Base-by-base conservation (phyloP, 2,888 invertebrate genomes). In the Plusia festucae region DNA sequence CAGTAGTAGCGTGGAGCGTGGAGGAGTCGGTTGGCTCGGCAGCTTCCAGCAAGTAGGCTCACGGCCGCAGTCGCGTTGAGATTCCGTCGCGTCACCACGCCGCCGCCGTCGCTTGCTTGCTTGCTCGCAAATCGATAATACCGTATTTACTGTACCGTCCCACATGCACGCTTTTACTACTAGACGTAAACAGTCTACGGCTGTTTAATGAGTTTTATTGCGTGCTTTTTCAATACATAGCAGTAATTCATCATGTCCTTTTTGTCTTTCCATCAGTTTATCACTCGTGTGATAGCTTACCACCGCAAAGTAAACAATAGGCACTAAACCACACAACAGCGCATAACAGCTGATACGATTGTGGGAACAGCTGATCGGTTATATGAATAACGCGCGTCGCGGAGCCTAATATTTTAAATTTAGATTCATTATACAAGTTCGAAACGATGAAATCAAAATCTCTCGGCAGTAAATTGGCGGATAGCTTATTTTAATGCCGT, bases 61-160 rank as follows among this genome's bases (percentile, higher is more conserved):
- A 76, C 77, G 76, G 78, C 88, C 87, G 88, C 93, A 94, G 94
- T 93, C 90, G 91, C 89, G 90, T 75, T 80, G 82, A 85, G 90
- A 88, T 84, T 82, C 82, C 91, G 91, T 73, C 88, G 90, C 86
- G 91, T 85, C 87, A 77, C 83, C 85, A 90, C 91, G 92, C 88
- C 88, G 70, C 78, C 76, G 79, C 76, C 76, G 82, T 74, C 66
- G 72, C 80, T 75, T 76, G 81, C 80, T 78, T 76, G 75, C 77
- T 80, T 73, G 74, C 80, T 83, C 85, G 76, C 85, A 84, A 91
- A 91, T 91, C 93, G 86, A 91, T 92, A 91, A 85, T 78, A 83
- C 78, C 82, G 75, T 82, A 76, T 80, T 79, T 73, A 80, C 72
- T 60, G 84, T 84, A 78, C 73, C 75, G 76, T 79, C 79, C 76